Base-by-base conservation (phyloP, 2,113 vertebrate species). In the Heliornis fulica region DNA sequence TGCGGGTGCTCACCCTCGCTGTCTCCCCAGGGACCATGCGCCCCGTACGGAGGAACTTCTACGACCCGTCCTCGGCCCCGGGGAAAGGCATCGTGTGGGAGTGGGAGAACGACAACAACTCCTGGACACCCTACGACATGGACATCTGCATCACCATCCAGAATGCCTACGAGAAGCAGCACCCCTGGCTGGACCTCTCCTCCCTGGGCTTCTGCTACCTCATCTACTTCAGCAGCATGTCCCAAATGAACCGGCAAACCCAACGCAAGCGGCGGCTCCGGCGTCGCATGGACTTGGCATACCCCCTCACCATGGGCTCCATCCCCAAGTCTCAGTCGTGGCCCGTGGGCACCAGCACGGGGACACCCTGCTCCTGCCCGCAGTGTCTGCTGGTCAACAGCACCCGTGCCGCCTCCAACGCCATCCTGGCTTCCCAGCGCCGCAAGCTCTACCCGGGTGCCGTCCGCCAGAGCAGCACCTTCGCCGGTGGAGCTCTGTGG, bases 61-160 rank as follows among this genome's bases (percentile, higher is more conserved):
- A 99, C 3, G 99, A 99, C 89, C 99, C 99, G 0, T 99, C 99
- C 22, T 99, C 99, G 0, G 99, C 99, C 1, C 99, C 99, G 0
- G 99, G 99, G 23, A 99, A 99, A 97, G 99, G 99, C 32, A 98
- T 99, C 61, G 99, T 99, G 78, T 99, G 99, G 99, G 99, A 99
- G 77, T 99, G 99, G 99, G 99, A 99, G 97, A 99, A 98, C 11
- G 99, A 99, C 96, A 98, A 97, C 21, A 98, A 98, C 82, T 99
- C 98, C 10, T 99, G 99, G 99, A 99, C 99, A 0, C 98, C 99
- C 18, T 99, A 99, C 16, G 99, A 99, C 97, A 99, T 99, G 99
- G 99, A 99, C 97, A 99, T 99, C 97, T 99, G 99, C 69, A 99
- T 99, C 94, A 99, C 99, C 97, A 99, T 99, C 97, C 99, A 99